Conservation (phyloP, 2,888 invertebrate species). For the Bibio marci region DNA sequence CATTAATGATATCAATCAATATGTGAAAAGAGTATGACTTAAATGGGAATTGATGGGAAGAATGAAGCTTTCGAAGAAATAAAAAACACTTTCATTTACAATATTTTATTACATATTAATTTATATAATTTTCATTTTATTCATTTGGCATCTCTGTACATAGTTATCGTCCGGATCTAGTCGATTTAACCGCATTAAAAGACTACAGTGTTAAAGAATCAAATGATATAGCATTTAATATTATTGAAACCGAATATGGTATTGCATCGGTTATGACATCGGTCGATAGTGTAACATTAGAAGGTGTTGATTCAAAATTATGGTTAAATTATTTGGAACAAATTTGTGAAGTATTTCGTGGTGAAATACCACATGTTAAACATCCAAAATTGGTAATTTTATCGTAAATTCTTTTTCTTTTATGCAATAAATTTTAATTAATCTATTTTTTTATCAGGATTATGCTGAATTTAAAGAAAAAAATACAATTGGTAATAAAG, state of each 20-base stretch:
- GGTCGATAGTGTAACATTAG: conserved; percentile 38
- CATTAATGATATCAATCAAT: no score
- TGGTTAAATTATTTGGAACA: conserved; percentile 68
- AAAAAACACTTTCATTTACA: no score
- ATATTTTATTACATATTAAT: background rate
- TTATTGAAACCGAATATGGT: conserved; percentile 70
- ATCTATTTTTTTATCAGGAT: conserved; percentile 21
- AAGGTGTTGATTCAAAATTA: conserved; percentile 23
- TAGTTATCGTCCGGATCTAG: conserved; percentile 79
- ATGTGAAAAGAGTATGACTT: no score
- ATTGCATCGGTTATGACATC: conserved; percentile 55
- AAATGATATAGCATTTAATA: conserved; percentile 70
- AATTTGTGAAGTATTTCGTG: conserved; percentile 78
- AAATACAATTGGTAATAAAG: conserved; percentile 10
- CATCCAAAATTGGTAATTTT: conserved; percentile 49
- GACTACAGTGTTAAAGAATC: conserved; percentile 46
- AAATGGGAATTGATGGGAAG: no score
- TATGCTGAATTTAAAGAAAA: conserved; percentile 28
- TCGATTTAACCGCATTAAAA: conserved; percentile 52
- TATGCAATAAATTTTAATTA: background rate
- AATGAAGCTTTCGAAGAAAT: no score
- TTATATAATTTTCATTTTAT: conserved; percentile 28
- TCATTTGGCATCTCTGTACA: conserved; percentile 19
- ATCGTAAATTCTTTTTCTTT: conserved; percentile 1
- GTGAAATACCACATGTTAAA: conserved; percentile 73